These are phyloP conservation scores for Lissocephala sabroskyi DNA, from an alignment of 2,888 invertebrate genomes.

Conservation along the genomic window DNA sequence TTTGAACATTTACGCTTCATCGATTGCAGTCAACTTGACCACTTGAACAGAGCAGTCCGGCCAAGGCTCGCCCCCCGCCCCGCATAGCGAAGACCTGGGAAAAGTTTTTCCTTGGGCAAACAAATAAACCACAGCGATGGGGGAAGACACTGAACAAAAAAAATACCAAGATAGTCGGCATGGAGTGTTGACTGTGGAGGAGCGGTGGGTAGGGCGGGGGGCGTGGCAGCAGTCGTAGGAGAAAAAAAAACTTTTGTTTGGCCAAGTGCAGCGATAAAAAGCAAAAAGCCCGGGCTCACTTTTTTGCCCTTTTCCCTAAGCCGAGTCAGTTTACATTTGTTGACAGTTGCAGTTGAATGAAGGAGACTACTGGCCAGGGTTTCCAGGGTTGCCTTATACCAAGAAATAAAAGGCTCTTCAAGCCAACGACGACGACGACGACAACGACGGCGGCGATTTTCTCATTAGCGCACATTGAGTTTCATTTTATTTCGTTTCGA, in stretches of 20 bases:
- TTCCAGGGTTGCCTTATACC: conserved; percentile 1
- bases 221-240: conserved; percentile 25
- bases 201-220: no score
- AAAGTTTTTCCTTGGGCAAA: conserved; percentile 48
- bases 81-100: conserved; percentile 28
- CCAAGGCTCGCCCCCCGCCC: no score
- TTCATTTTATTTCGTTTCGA: no score
- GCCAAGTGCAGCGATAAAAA: conserved; percentile 40
- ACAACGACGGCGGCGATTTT: conserved; percentile 23
- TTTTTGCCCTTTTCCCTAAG: no score
- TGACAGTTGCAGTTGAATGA: conserved; percentile 20
- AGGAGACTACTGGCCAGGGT: background rate
- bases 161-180: no score
- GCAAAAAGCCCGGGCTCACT: background rate
- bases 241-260: conserved; percentile 58
- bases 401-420: background rate
- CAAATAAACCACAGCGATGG: conserved; percentile 52
- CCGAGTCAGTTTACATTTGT: conserved; percentile 19
- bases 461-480: conserved; percentile 32
- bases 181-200: no score
- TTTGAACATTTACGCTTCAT: conserved; percentile 67
- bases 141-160: background rate
- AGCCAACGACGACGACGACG: background rate
- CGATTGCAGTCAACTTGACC: conserved; percentile 41
- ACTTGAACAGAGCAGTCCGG: no score